A percentile compares a stretch with the other conserved stretches of the same genome.
These are phyloP conservation scores for Pseudococcus jackbeardsleyi DNA, from an alignment of 2,888 invertebrate genomes.

Conservation along the genomic window DNA sequence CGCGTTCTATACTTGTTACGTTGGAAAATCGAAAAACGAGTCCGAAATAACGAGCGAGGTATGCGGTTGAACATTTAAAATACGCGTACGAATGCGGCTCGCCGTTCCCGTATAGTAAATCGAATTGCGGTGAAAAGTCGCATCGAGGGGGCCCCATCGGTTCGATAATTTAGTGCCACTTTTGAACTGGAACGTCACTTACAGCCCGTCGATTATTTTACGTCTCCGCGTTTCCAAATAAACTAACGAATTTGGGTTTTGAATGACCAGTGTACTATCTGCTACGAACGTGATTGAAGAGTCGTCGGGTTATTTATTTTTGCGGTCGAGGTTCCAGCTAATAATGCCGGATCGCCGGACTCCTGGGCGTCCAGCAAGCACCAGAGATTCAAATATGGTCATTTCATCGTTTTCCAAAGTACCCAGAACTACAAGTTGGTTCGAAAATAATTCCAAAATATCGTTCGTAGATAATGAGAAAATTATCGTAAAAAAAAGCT, in stretches of 20 bases:
- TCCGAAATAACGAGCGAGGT: slow-evolving; percentile 21
- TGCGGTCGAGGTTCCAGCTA: slow-evolving; percentile 30
- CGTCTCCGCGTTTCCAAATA: slow-evolving; percentile 46
- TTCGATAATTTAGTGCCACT: slow-evolving; percentile 52
- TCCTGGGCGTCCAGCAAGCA: not conserved
- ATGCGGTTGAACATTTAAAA: slow-evolving; percentile 34
- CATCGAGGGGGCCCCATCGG: slow-evolving; percentile 48
- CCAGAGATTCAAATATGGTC: slow-evolving; percentile 17
- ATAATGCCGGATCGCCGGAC: not conserved
- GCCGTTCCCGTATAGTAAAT: not conserved
- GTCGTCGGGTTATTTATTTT: slow-evolving; percentile 62
- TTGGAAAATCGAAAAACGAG: slow-evolving; percentile 17
- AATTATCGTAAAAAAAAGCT: too few relatives aligned
- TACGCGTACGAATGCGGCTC: slow-evolving; percentile 31
- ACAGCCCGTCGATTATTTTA: slow-evolving; percentile 62
- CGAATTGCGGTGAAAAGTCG: slow-evolving; percentile 62
- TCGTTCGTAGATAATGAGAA: too few relatives aligned
- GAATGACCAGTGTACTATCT: slow-evolving; percentile 10
- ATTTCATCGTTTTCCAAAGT: slow-evolving; percentile 25
- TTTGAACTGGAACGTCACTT: slow-evolving; percentile 58
- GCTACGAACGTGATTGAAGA: slow-evolving; percentile 59
- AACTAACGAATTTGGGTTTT: slow-evolving; percentile 51
- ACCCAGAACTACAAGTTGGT: not conserved
- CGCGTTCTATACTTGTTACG: not conserved
- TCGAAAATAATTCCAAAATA: not conserved